A percentile compares a stretch with the other conserved stretches of the same genome.
Evolutionary conservation across 2,797 vertebrate genomes (phyloP).

Genomic region (Silurus aristotelis): DNA sequence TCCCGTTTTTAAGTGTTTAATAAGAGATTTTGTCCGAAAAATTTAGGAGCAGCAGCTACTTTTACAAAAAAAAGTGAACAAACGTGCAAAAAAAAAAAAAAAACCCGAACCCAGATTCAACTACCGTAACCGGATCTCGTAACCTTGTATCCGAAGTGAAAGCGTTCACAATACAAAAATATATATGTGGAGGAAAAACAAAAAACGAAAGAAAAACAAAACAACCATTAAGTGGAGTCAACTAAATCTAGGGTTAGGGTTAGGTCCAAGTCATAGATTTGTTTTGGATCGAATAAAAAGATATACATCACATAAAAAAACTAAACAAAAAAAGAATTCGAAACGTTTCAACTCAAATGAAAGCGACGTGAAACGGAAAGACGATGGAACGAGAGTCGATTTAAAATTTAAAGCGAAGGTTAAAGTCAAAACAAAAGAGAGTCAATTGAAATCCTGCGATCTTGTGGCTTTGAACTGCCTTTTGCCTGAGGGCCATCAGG

Average conservation of each 20-base stretch:
- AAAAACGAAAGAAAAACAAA: not conserved
- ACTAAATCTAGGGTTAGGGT: too few species aligned
- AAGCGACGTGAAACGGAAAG: conserved; percentile 47
- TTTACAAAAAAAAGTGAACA: conserved; percentile 20
- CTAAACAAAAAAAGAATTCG: not conserved
- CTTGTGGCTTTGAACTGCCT: conserved; percentile 72
- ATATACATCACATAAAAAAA: not conserved
- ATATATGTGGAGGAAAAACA: conserved; percentile 44
- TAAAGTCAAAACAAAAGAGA: conserved; percentile 59
- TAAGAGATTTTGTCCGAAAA: not conserved
- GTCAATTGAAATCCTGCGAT: conserved; percentile 51
- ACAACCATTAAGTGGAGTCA: conserved; percentile 26
- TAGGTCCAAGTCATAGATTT: not conserved
- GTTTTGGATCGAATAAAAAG: not conserved
- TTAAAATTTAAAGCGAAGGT: conserved; percentile 54
- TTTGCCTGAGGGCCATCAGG: conserved; percentile 70
- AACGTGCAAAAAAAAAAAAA: conserved; percentile 39
- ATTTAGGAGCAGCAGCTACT: conserved; percentile 15
- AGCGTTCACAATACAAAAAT: conserved; percentile 51
- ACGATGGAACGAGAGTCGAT: conserved; percentile 29
- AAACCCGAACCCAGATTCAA: not conserved
- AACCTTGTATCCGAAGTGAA: conserved; percentile 40
- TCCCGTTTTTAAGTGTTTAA: not conserved
- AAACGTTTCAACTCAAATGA: conserved; percentile 30
- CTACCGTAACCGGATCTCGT: not conserved